phyloP scores from a whole-genome alignment of 2,113 vertebrate genomes.

The Lanius collurio region DNA sequence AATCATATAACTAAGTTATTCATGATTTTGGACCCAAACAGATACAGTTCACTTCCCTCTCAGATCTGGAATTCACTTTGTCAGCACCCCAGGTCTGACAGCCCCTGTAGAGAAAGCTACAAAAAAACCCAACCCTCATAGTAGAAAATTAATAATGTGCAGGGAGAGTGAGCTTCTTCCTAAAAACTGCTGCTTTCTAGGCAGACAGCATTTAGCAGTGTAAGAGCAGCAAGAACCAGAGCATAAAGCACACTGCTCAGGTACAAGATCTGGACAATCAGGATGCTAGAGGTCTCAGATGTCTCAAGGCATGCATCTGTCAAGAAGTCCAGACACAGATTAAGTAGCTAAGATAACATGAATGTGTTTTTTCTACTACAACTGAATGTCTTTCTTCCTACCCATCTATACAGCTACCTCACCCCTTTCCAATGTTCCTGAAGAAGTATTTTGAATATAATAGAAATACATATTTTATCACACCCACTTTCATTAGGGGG shows the following conservation, averaged over 20 bases:
- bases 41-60: background rate
- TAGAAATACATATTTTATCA: background rate
- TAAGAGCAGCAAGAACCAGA: background rate
- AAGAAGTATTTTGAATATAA: background rate
- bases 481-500: background rate
- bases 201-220: background rate
- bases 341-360: background rate
- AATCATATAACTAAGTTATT: background rate
- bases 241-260: background rate
- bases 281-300: background rate
- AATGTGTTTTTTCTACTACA: background rate
- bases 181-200: background rate
- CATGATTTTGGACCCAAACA: background rate
- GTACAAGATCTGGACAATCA: background rate
- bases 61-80: background rate
- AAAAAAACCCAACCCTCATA: fast-evolving
- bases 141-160: background rate
- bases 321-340: background rate
- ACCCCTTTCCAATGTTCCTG: background rate
- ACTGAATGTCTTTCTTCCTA: background rate
- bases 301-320: background rate
- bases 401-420: background rate
- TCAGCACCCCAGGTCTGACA: background rate
- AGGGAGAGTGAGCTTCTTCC: background rate
- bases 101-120: background rate